Percentiles rank a stretch among this genome's conserved stretches.
Conservation (phyloP, 2,797 vertebrate species). For the Sandelia bainsii region DNA sequence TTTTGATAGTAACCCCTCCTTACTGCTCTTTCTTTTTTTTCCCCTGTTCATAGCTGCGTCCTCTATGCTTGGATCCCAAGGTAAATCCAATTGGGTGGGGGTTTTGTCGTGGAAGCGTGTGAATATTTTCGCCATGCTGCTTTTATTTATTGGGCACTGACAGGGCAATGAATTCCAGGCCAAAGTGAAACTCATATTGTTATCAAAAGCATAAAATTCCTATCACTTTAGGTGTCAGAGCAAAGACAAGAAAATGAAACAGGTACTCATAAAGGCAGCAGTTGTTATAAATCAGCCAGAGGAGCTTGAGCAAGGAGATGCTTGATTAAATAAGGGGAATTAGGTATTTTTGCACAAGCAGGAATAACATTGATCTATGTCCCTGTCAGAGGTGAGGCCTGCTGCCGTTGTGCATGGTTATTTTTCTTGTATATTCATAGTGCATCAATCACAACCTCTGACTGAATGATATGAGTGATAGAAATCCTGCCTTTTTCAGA, state of each 20-base stretch:
- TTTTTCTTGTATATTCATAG: conserved; percentile 66
- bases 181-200: conserved; percentile 87
- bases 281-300: conserved; percentile 76
- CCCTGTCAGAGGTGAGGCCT: conserved; percentile 70
- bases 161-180: conserved; percentile 78
- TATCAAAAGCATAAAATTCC: conserved; percentile 88
- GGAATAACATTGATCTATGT: conserved; percentile 84
- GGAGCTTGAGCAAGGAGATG: conserved; percentile 53
- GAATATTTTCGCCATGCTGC: conserved; percentile 48
- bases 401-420: conserved; percentile 74
- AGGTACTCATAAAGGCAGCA: conserved; percentile 85
- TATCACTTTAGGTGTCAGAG: conserved; percentile 87
- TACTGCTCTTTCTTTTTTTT: background rate
- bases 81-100: conserved; percentile 65
- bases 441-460: conserved; percentile 62
- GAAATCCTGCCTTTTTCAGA: conserved; percentile 22
- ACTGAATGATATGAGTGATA: conserved; percentile 56
- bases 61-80: conserved; percentile 31
- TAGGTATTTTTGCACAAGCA: conserved; percentile 84
- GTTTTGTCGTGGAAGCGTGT: conserved; percentile 57
- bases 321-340: conserved; percentile 86
- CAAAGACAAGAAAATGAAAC: conserved; percentile 83
- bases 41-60: conserved; percentile 39
- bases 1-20: conserved; percentile 41
- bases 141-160: conserved; percentile 81